phyloP scores from a whole-genome alignment of 2,888 invertebrate genomes.

The Hypercompe scribonia region DNA sequence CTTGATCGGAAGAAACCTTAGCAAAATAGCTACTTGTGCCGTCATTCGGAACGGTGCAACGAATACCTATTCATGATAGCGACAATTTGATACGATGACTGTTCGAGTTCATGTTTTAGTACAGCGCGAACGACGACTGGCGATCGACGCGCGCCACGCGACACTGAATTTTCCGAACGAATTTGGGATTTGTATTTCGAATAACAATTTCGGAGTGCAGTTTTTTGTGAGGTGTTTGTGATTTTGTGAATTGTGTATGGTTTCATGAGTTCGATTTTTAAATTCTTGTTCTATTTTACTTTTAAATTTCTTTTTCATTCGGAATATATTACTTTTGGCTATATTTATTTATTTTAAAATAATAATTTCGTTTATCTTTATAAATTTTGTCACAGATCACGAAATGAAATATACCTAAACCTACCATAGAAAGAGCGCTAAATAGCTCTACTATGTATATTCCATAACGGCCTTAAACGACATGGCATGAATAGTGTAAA shows the following conservation, averaged over 20 bases:
- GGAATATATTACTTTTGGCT: constrained; percentile 25
- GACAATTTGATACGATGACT: constrained; percentile 70
- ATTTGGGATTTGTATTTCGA: constrained; percentile 61
- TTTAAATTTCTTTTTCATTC: constrained; percentile 2
- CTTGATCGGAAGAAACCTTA: constrained; percentile 53
- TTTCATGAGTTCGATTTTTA: not conserved
- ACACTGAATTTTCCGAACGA: constrained; percentile 61
- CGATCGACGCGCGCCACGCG: constrained; percentile 72
- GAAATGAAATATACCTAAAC: constrained; percentile 18
- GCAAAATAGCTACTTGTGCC: constrained; percentile 42
- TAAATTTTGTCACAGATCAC: constrained; percentile 41
- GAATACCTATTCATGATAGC: constrained; percentile 55
- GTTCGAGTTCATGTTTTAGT: constrained; percentile 70
- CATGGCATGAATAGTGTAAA: constrained; percentile 37
- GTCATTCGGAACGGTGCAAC: constrained; percentile 52
- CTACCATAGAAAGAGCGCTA: not conserved
- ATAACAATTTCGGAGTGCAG: constrained; percentile 46
- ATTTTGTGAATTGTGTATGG: constrained; percentile 55
- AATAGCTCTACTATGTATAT: not conserved
- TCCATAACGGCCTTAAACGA: constrained; percentile 55
- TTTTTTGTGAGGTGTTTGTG: constrained; percentile 64
- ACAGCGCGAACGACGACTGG: constrained; percentile 73
- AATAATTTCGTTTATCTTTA: constrained; percentile 50
- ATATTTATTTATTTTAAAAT: constrained; percentile 29
- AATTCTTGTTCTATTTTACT: not conserved